Evolutionary conservation across 2,888 invertebrate species (phyloP), one percentile per base, ranked within the genome.

Genomic region (Sipha maydis): DNA sequence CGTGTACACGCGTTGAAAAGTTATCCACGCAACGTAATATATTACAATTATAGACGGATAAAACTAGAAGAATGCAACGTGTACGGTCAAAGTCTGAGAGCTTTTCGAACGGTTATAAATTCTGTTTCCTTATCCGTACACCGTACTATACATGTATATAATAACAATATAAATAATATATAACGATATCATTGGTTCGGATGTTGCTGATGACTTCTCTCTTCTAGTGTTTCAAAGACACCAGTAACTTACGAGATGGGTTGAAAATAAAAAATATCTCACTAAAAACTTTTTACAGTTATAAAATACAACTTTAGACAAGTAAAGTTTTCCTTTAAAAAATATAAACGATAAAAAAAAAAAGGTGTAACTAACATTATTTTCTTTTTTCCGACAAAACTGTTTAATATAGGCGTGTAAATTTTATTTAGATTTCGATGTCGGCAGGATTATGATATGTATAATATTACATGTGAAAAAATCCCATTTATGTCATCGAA

Each of bases 291-390:
- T 88, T 79, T 88, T 31, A 48, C 67, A 67, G 88, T 75, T 75
- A 61, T 80, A 86, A 82, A 82, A 88, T 82, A 82, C 67, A 75
- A 75, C 61, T 80, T 48, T 28, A 48, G 75, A 67, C 76, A 31
- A 88, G 76, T 19, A 88, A 88, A 88, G 88, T 88, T 88, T 88
- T 82, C 67, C 76, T 67, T 82, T 41, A 17, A 75, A 69, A 54
- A 54, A 54, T 54, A 78, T 69, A 41, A 71, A 31, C 19, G 21
- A 86, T 41, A 48, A n/a, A 75, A 67, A 79, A 88, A 73, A 88
- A 80, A 76, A 88, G 75, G 86, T 86, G 80, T 80, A 71, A 79
- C 71, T 80, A 71, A 86, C 79, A 71, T 79, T 86, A 9, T 61
- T 61, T 61, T 61, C 3, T 61, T 82, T 71, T 71, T 69, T 34